Base-by-base conservation (phyloP, 2,888 invertebrate species). In the Clistopyga incitator region DNA sequence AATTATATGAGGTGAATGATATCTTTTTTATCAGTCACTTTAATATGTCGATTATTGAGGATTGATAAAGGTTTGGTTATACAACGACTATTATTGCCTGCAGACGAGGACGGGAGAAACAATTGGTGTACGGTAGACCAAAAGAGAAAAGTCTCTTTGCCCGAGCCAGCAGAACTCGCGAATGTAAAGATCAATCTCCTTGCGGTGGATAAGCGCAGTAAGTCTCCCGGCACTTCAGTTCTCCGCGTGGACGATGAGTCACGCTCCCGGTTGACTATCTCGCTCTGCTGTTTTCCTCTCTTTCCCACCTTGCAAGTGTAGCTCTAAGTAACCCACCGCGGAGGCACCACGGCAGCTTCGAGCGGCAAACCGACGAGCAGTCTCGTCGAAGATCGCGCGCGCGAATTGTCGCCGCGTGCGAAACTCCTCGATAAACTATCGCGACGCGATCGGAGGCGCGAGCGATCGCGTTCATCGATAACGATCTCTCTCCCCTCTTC, bases 361-460 rank as follows among this genome's bases (percentile, higher is more conserved):
- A n/a, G 59, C 29, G n/a, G 34, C 56, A 56, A 71, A 81, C 67
- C 54, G 70, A 67, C 77, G 77, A 71, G 65, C 77, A 52, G 65
- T 77, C 81, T 81, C 68, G 80, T 70, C 76, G 65, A n/a, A 50
- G 34, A 76, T 64, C 81, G 72, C 72, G 77, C 70, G 81, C 67
- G 78, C 52, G 82, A 82, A 82, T 82, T 74, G 78, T 82, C 78
- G 70, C 72, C 75, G 72, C 78, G 78, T 61, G 82, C 74, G 79
- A 78, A 82, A 67, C 74, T 82, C 61, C 68, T 52, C 74, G 82
- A 82, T 82, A 78, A 78, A 82, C 59, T 82, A 82, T 82, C 82
- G 82, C 82, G 82, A 74, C 82, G 82, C 82, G 78, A 82, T 82
- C 82, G 82, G 78, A 78, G 59, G 77, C 71, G 65, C 67, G 72